Evolutionary conservation across 2,888 invertebrate species (phyloP), one percentile per base, ranked within the genome.

Genomic region (Microchrysa polita): DNA sequence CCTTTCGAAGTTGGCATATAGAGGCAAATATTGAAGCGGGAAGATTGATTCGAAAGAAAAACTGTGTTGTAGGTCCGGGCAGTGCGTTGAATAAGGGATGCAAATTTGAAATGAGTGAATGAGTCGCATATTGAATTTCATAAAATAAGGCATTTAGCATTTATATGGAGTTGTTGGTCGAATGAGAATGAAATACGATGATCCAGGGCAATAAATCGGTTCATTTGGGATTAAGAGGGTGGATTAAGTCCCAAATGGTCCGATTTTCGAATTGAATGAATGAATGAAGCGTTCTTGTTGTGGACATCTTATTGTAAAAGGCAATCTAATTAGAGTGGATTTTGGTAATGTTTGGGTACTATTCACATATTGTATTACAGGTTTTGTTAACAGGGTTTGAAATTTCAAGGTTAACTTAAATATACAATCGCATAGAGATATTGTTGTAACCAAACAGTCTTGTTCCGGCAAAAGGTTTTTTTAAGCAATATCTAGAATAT

Each of bases 151-250:
- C 34, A 69, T 55, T 69, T 69, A 69, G 55, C 34, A 65, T 44
- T 65, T 65, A n/a, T n/a, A 65, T 65, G 65, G 44, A 22, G n/a
- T 65, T 34, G 69, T 69, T 55, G 57, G 42, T 5, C 55, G 20
- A 40, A n/a, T n/a, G n/a, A n/a, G n/a, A 57, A 57, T 73, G 75
- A 69, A 75, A 69, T 73, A 72, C 55, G 73, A 63, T 75, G 73
- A 75, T 75, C 75, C 75, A 57, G 57, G 69, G 75, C 63, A 75
- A 75, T 75, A 75, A 75, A 75, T 75, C 72, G 73, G 61, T 55
- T 55, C 69, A 48, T 69, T 69, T 59, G 73, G 75, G 63, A 63
- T 73, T 69, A 67, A 63, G 42, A 42, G 59, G 75, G 73, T 73
- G 55, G 73, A 63, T 69, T 71, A 69, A 67, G 72, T 75, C 75